phyloP scores from a whole-genome alignment of 37 sponge, comb jelly and placozoan species.

The Crambe crambe region DNA sequence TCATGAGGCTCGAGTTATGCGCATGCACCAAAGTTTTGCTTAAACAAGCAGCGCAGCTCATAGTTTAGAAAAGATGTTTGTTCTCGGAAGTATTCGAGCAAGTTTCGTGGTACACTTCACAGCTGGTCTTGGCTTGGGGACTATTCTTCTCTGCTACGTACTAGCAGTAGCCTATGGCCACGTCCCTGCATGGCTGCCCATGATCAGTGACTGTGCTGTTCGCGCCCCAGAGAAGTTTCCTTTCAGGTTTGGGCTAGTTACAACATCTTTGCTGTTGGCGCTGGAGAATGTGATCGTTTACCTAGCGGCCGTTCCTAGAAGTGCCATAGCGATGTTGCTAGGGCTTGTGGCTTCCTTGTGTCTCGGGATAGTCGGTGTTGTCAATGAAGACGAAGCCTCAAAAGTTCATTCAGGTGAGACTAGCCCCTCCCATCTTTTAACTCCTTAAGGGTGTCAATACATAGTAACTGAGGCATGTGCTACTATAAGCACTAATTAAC shows the following conservation, averaged over 20 bases:
- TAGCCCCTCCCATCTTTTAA: too few species aligned
- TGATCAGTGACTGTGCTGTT: conserved; percentile 87
- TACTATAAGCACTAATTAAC: too few species aligned
- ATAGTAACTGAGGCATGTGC: too few species aligned
- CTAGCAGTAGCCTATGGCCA: conserved; percentile 62
- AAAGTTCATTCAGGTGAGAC: background rate
- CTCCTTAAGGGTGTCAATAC: too few species aligned
- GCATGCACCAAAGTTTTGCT: background rate
- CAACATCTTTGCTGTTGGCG: conserved; percentile 25
- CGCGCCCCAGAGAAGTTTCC: conserved; percentile 75
- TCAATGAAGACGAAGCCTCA: conserved; percentile 55
- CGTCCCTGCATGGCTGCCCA: conserved; percentile 78
- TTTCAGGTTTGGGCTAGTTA: conserved; percentile 62
- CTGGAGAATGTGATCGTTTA: conserved; percentile 41
- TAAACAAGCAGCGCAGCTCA: background rate
- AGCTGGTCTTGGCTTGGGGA: conserved; percentile 9
- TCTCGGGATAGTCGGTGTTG: conserved; percentile 57
- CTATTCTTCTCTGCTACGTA: conserved; percentile 72
- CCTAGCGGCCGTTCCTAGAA: conserved; percentile 43
- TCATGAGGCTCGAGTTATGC: background rate
- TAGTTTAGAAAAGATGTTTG: conserved; percentile 15
- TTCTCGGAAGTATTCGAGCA: conserved; percentile 24
- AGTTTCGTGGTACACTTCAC: conserved; percentile 33
- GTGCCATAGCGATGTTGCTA: conserved; percentile 32
- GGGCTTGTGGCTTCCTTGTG: conserved; percentile 47